Evolutionary conservation across 2,888 invertebrate genomes (phyloP).

Genomic region (Bombylius major): DNA sequence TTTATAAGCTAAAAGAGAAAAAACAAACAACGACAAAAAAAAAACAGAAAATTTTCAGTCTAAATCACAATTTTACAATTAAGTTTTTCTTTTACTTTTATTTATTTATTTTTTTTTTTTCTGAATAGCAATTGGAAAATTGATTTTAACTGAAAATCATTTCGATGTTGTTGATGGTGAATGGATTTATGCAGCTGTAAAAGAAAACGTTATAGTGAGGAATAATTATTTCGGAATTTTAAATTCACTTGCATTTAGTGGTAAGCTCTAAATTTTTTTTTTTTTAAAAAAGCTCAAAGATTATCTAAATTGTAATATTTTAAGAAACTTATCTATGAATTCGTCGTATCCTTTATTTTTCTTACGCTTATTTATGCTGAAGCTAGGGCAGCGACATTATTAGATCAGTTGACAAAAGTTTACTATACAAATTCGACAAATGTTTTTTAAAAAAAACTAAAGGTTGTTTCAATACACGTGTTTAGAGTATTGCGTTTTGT

Average conservation of each 20-base stretch:
- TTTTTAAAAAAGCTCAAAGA: too few relatives aligned
- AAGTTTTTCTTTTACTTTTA: conserved; percentile 4
- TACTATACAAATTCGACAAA: too few relatives aligned
- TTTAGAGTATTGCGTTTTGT: too few relatives aligned
- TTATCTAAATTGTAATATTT: too few relatives aligned
- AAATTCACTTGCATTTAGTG: conserved; percentile 29
- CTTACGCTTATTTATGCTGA: too few relatives aligned
- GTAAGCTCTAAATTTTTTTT: conserved; percentile 12
- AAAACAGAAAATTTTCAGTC: neutral
- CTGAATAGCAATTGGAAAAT: conserved; percentile 24
- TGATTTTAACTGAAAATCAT: conserved; percentile 27
- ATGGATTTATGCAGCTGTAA: conserved; percentile 28
- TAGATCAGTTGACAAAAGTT: too few relatives aligned
- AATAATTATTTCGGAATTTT: conserved; percentile 30
- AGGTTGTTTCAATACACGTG: too few relatives aligned
- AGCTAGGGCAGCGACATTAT: too few relatives aligned
- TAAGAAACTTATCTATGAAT: too few relatives aligned
- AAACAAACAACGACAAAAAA: neutral
- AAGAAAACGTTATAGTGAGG: conserved; percentile 26
- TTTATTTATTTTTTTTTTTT: conserved; percentile 8
- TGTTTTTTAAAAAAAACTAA: too few relatives aligned
- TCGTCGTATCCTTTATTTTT: too few relatives aligned
- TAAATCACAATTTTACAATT: neutral
- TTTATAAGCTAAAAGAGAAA: neutral
- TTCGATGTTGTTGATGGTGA: conserved; percentile 30